phyloP scores from a whole-genome alignment of 2,888 invertebrate genomes.

The Brenthis daphne region DNA sequence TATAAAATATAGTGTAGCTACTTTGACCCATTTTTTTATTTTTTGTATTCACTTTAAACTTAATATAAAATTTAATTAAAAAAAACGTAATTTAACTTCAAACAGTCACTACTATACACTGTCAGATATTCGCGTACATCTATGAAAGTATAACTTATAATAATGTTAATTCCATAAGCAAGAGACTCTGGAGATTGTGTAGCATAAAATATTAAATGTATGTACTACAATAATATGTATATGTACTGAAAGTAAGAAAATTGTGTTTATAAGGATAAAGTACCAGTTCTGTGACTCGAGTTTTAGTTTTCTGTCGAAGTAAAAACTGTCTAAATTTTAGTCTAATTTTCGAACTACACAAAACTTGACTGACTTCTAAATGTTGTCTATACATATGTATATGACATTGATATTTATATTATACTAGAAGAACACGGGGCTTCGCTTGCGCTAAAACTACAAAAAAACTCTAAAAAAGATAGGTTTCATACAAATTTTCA shows the following conservation, averaged over 20 bases:
- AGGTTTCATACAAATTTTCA: too few relatives aligned
- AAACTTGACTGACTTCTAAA: not conserved
- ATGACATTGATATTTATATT: not conserved
- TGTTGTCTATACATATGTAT: not conserved
- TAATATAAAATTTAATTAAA: too few relatives aligned
- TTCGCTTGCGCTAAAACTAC: too few relatives aligned
- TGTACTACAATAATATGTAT: not conserved
- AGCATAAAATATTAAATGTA: not conserved
- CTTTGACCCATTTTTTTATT: too few relatives aligned
- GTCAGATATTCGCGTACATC: too few relatives aligned
- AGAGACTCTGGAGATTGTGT: not conserved
- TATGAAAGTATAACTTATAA: too few relatives aligned
- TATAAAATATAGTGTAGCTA: too few relatives aligned
- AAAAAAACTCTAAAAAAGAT: too few relatives aligned
- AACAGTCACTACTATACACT: too few relatives aligned
- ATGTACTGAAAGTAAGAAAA: not conserved
- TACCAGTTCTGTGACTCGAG: slow-evolving; percentile 1
- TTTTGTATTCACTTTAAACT: too few relatives aligned
- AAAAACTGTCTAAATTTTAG: slow-evolving; percentile 7
- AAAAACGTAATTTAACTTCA: too few relatives aligned
- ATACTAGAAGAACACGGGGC: not conserved
- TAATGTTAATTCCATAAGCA: too few relatives aligned
- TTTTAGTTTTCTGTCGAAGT: slow-evolving; percentile 2
- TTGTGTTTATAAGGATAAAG: not conserved
- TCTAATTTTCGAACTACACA: slow-evolving; percentile 2